These are phyloP conservation scores for Sardinella longiceps DNA, from an alignment of 2,797 vertebrate genomes.

Conservation along the genomic window DNA sequence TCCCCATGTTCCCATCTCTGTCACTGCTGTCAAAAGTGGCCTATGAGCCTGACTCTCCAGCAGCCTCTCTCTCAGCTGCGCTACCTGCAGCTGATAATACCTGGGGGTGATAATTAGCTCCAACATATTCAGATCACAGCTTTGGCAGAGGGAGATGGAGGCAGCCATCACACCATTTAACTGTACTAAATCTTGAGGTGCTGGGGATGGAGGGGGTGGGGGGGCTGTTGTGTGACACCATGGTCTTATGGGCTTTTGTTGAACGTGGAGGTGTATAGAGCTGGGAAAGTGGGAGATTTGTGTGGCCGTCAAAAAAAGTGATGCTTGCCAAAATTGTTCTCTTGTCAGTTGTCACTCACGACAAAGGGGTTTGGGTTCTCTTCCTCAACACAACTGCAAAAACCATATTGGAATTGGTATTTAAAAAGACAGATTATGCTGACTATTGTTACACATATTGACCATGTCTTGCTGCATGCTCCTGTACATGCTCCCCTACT, in stretches of 20 bases:
- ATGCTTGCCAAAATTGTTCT: background rate
- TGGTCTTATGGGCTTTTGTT: background rate
- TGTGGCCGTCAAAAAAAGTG: background rate
- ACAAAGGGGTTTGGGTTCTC: background rate
- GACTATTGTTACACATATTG: background rate
- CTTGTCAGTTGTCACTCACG: background rate
- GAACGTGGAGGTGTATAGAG: conserved; percentile 1
- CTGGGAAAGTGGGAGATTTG: background rate
- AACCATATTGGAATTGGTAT: background rate
- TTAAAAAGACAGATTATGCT: background rate
- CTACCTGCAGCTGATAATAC: conserved; percentile 63
- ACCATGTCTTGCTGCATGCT: background rate
- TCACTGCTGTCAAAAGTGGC: conserved; percentile 55
- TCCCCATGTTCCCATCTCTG: conserved; percentile 64
- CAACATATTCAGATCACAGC: conserved; percentile 79
- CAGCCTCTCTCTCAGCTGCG: conserved; percentile 44
- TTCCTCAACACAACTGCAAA: background rate
- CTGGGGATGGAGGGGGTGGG: no score
- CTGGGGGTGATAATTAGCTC: conserved; percentile 77
- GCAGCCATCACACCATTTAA: background rate
- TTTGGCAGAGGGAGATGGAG: conserved; percentile 67
- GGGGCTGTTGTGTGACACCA: background rate
- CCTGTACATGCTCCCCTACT: background rate
- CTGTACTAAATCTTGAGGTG: background rate
- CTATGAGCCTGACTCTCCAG: background rate